These are phyloP conservation scores for Atlantisia rogersi DNA, from an alignment of 2,113 vertebrate species.

Conservation along the genomic window DNA sequence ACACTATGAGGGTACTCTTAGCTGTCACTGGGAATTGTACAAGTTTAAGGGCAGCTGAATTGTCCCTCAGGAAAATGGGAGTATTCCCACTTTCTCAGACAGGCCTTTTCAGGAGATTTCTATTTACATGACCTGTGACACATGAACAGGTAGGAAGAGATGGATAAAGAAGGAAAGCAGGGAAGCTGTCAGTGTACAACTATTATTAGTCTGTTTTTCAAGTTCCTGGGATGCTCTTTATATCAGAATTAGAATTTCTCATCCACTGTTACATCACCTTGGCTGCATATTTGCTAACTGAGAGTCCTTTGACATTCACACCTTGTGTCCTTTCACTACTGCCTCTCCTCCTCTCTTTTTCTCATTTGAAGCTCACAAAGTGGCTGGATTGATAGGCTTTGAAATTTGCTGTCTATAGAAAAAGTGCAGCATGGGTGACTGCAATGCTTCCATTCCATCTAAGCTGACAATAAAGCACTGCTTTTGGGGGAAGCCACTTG, in stretches of 20 bases:
- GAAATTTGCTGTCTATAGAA: neutral
- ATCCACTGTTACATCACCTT: neutral
- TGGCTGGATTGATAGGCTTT: neutral
- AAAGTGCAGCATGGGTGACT: neutral
- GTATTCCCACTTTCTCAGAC: neutral
- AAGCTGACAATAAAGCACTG: neutral
- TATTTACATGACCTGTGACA: neutral
- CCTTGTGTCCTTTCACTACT: neutral
- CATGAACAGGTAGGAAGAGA: neutral
- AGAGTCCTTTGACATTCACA: neutral
- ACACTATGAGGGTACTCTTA: neutral
- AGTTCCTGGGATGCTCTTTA: neutral
- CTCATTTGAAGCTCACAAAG: neutral
- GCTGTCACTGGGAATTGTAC: neutral
- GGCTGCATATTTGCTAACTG: neutral
- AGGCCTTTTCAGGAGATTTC: neutral
- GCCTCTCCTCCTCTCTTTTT: neutral
- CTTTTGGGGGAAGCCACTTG: neutral
- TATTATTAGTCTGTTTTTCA: neutral
- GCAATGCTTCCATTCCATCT: neutral
- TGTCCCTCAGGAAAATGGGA: neutral
- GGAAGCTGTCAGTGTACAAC: neutral
- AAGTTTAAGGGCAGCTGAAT: neutral
- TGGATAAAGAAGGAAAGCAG: neutral
- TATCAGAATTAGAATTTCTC: neutral